Conservation (phyloP, 2,797 vertebrate species). For the Scolopax rusticola region DNA sequence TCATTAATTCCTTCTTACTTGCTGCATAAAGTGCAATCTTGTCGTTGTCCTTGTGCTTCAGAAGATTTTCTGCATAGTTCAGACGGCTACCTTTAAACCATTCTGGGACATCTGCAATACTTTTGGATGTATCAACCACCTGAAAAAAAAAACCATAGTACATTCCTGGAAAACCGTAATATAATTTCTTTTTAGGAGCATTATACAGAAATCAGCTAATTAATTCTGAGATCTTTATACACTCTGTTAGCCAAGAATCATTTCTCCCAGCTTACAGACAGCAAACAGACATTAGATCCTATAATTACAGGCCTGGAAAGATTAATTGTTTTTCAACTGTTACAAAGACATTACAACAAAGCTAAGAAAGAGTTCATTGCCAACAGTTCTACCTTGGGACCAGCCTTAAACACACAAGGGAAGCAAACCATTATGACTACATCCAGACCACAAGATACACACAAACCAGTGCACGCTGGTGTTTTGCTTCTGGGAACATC, state of each 20-base stretch:
- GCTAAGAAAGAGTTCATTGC: not conserved
- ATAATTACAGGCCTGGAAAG: not conserved
- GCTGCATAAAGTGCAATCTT: slow-evolving; percentile 93
- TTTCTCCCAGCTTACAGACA: not conserved
- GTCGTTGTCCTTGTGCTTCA: slow-evolving; percentile 90
- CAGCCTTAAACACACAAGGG: not conserved
- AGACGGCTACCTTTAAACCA: slow-evolving; percentile 94
- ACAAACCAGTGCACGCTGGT: fast-evolving
- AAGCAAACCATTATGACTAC: not conserved
- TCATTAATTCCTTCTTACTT: slow-evolving; percentile 79
- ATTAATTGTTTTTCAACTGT: not conserved
- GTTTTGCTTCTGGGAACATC: not conserved
- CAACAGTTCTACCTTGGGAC: not conserved
- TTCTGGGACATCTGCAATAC: slow-evolving; percentile 89
- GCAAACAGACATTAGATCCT: not conserved
- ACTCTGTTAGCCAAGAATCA: not conserved
- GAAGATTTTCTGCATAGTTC: slow-evolving; percentile 95
- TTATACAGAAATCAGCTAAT: not conserved
- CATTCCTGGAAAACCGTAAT: not conserved
- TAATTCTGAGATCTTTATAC: not conserved
- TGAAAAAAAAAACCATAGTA: not conserved
- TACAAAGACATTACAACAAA: not conserved
- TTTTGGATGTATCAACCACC: slow-evolving; percentile 91
- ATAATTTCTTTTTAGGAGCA: not conserved
- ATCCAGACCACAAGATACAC: not conserved